Base-by-base conservation (phyloP, 1,140 invertebrate genomes). In the Drosophila pallidifrons region DNA sequence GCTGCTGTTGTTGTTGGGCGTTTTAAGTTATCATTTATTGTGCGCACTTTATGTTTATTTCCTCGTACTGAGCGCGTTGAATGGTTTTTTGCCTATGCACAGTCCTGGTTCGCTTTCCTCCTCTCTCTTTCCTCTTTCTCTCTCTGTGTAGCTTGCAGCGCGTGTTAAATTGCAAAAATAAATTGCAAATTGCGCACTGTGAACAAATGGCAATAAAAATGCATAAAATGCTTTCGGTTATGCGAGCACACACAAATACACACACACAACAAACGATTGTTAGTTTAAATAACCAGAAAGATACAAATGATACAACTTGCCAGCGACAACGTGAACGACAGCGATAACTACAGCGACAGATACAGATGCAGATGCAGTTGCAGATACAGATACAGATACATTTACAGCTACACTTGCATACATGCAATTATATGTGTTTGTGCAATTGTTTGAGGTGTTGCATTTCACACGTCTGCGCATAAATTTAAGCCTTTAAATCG, bases 101-200 rank as follows among this genome's bases (percentile, higher is more conserved):
- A 10, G 52, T 38, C 25, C 28, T 13, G 13, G 7, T 38, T 16
- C 10, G 1, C 30, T 8, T n/a, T 1, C 10, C 59, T 11, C 13
- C 7, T 0, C 16, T 20, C 28, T 32, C 58, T 25, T 35, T 20
- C 65, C 55, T 66, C 45, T 28, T 46, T 35, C 38, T 54, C 63
- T 47, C 47, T 43, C 47, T 10, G 8, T 38, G 15, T 45, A 35
- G 59, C 64, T 51, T 73, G 66, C 68, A 67, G 79, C 74, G 85
- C 85, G 85, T 88, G 85, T 88, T 89, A 88, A 88, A 88, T 88
- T 89, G 85, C 85, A 88, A 88, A 85, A 81, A 88, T 89, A 88
- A 88, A 88, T 89, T 83, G 79, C 73, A 72, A 88, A 87, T 87
- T 82, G 83, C 69, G 74, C 73, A 66, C 58, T 61, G 70, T 60